A percentile compares a stretch with the other conserved stretches of the same genome.
Conservation (phyloP, 2,888 invertebrate genomes). For the Cerastoderma edule region DNA sequence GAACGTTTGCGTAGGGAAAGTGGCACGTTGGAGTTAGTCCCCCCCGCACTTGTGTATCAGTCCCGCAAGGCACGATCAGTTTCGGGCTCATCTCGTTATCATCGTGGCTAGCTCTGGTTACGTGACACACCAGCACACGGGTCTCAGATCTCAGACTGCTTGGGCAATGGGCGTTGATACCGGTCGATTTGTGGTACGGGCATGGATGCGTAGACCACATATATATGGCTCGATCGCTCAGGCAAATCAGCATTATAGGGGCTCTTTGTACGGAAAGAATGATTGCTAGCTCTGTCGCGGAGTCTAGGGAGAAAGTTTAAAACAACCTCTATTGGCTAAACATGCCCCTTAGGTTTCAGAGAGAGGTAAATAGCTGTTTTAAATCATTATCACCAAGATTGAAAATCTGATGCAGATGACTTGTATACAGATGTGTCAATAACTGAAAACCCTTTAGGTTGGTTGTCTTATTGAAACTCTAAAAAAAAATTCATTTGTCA, state of each 20-base stretch:
- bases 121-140: not conserved
- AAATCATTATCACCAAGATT: too few species aligned
- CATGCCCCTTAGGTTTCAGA: conserved; percentile 1
- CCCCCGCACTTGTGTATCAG: too few species aligned
- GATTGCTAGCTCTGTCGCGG: conserved; percentile 6
- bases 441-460: too few species aligned
- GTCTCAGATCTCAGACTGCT: not conserved
- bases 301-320: conserved; percentile 3
- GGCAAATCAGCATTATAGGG: not conserved
- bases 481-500: too few species aligned
- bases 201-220: conserved; percentile 9
- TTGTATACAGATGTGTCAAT: too few species aligned
- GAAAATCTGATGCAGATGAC: too few species aligned
- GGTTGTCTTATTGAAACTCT: too few species aligned
- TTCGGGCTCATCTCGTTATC: not conserved
- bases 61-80: not conserved
- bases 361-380: conserved; percentile 12
- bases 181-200: not conserved
- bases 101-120: conserved; percentile 4
- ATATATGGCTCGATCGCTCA: conserved; percentile 6
- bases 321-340: not conserved
- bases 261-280: conserved; percentile 10
- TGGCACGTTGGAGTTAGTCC: conserved; percentile 4
- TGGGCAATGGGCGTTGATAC: conserved; percentile 5
- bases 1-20: conserved; percentile 9